Evolutionary conservation across 2,888 invertebrate genomes (phyloP).

Genomic region (Notocelia uddmanniana): DNA sequence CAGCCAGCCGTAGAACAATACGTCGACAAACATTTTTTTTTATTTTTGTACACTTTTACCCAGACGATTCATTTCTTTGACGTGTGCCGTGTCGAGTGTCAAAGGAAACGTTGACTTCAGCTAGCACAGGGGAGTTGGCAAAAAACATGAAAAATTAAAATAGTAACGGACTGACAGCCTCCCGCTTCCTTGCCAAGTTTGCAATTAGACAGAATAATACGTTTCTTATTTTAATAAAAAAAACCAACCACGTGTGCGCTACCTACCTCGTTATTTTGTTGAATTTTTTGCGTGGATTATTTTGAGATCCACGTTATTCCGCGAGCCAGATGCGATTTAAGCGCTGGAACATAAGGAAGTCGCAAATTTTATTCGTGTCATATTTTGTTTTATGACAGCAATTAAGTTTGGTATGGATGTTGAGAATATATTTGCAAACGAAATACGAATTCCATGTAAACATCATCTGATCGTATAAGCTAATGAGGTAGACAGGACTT

Average conservation of each 20-base stretch:
- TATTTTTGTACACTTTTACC: slow-evolving; percentile 63
- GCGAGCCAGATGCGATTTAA: slow-evolving; percentile 61
- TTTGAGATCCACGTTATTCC: slow-evolving; percentile 48
- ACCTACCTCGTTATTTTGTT: slow-evolving; percentile 51
- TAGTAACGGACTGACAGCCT: slow-evolving; percentile 78
- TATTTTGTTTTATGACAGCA: slow-evolving; percentile 44
- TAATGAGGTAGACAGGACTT: slow-evolving; percentile 62
- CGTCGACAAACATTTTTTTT: slow-evolving; percentile 63
- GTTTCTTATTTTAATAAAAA: slow-evolving; percentile 61
- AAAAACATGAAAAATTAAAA: slow-evolving; percentile 73
- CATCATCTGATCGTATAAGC: slow-evolving; percentile 59
- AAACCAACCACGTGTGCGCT: slow-evolving; percentile 64
- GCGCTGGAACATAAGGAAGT: slow-evolving; percentile 44
- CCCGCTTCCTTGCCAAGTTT: slow-evolving; percentile 82
- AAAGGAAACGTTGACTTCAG: slow-evolving; percentile 80
- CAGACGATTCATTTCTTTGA: slow-evolving; percentile 61
- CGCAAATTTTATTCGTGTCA: slow-evolving; percentile 43
- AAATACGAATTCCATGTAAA: slow-evolving; percentile 27
- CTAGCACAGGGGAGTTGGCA: slow-evolving; percentile 74
- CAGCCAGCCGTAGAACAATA: slow-evolving; percentile 67
- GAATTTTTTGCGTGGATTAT: slow-evolving; percentile 46
- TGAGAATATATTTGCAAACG: slow-evolving; percentile 32
- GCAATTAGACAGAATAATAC: slow-evolving; percentile 77
- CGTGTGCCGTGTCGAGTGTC: slow-evolving; percentile 77
- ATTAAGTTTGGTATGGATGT: slow-evolving; percentile 34